Conservation (phyloP, 2,113 vertebrate species). For the Sakesphorus luctuosus region DNA sequence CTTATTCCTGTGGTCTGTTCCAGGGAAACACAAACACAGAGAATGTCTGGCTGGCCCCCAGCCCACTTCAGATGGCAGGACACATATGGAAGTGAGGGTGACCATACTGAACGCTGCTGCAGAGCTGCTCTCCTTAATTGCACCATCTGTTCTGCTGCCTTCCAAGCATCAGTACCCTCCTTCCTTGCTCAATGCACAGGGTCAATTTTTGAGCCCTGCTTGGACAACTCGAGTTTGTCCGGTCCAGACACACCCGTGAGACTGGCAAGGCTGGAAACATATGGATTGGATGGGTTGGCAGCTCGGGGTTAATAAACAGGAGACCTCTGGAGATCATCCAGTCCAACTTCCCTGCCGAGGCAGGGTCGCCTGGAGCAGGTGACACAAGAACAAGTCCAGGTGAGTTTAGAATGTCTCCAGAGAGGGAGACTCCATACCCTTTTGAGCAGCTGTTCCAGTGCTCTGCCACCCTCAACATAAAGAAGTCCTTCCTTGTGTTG, state of each 20-base stretch:
- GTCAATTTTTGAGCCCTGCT: neutral
- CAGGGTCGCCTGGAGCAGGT: neutral
- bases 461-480: neutral
- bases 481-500: neutral
- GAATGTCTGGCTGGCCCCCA: neutral
- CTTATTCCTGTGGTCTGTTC: neutral
- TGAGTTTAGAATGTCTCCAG: neutral
- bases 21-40: neutral
- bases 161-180: neutral
- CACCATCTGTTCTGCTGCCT: constrained; percentile 21
- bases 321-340: neutral
- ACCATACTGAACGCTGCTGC: neutral
- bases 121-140: neutral
- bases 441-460: neutral
- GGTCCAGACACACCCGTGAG: neutral
- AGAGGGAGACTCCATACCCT: neutral
- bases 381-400: neutral
- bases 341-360: neutral
- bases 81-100: constrained; percentile 24
- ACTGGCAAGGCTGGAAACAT: neutral
- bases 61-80: neutral
- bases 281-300: neutral
- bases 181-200: neutral
- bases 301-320: no score
- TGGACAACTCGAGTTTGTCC: neutral